These are phyloP conservation scores for Lophotis ruficrista DNA, from an alignment of 2,113 vertebrate genomes.

Conservation along the genomic window DNA sequence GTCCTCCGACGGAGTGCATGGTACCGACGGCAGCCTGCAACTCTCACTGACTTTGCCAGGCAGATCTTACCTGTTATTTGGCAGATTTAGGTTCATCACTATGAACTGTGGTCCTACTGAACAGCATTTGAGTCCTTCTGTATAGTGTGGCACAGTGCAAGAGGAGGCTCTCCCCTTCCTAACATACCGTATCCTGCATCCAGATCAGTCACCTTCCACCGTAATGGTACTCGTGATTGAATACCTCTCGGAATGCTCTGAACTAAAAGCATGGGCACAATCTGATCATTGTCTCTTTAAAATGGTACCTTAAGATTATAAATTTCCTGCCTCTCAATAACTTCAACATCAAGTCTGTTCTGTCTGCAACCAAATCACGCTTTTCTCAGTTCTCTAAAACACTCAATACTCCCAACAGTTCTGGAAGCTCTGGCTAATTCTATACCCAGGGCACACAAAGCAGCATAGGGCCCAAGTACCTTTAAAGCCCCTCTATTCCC, in stretches of 20 bases:
- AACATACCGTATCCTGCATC: neutral
- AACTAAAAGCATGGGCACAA: neutral
- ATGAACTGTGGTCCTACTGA: neutral
- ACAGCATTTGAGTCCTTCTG: neutral
- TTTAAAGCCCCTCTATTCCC: neutral
- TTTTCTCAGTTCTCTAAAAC: neutral
- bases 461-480: neutral
- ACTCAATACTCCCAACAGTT: neutral
- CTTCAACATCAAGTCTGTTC: neutral
- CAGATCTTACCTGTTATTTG: neutral
- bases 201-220: fast-evolving
- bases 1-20: neutral
- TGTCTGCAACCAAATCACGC: neutral
- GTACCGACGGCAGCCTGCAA: neutral
- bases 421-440: neutral
- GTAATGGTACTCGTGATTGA: neutral
- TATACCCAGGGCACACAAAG: neutral
- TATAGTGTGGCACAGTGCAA: neutral
- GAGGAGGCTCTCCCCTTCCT: neutral
- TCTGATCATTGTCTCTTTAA: neutral
- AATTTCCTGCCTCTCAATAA: neutral
- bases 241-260: neutral
- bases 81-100: neutral
- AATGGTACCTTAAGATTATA: neutral
- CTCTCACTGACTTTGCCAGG: neutral